Evolutionary conservation across 35 echinoderm and acorn worm species (phyloP).

Genomic region (Lytechinus variegatus): DNA sequence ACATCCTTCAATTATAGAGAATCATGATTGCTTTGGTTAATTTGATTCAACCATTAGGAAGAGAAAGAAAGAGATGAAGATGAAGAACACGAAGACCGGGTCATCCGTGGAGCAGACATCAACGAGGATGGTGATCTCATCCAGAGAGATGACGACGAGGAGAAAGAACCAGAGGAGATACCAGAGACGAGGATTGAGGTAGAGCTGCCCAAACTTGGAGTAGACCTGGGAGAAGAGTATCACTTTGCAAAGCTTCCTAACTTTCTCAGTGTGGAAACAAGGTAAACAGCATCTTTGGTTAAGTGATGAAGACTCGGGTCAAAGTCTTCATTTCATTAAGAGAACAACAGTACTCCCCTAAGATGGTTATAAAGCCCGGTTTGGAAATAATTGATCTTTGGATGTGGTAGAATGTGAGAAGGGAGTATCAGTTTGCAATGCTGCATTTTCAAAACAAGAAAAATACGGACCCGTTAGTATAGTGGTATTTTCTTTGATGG

Average conservation of each 20-base stretch:
- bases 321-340: too few species aligned
- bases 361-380: too few species aligned
- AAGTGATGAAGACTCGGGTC: not conserved
- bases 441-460: conserved; percentile 95
- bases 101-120: conserved; percentile 45
- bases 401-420: conserved; percentile 42
- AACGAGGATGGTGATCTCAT: conserved; percentile 41
- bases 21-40: not conserved
- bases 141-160: conserved; percentile 64
- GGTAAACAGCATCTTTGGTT: conserved; percentile 49
- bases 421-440: conserved; percentile 94
- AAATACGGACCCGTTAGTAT: not conserved
- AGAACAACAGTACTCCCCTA: too few species aligned
- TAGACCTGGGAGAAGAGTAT: conserved; percentile 86
- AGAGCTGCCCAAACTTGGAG: conserved; percentile 78
- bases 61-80: conserved; percentile 27
- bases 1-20: too few species aligned
- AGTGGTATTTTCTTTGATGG: not conserved
- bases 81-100: conserved; percentile 47
- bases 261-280: conserved; percentile 97
- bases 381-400: too few species aligned
- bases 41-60: not conserved
- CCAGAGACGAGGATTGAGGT: conserved; percentile 91
- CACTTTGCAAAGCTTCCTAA: conserved; percentile 99
- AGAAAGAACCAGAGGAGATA: conserved; percentile 67